Base-by-base conservation (phyloP, 2,113 vertebrate genomes). In the Pygoscelis antarcticus region DNA sequence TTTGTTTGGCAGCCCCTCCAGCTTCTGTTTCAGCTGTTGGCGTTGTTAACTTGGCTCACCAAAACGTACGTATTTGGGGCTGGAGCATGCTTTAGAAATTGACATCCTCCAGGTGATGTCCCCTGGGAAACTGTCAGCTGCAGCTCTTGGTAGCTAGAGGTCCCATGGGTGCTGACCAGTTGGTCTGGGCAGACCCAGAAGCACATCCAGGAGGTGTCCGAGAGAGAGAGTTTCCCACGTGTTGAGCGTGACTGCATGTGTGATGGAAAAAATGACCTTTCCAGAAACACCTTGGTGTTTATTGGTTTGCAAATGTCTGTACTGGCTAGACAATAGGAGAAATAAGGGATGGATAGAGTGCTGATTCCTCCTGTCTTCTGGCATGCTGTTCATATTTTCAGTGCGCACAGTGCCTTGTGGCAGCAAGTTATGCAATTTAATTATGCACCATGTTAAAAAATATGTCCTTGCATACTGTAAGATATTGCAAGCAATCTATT, bases 401-500 rank as follows among this genome's bases (percentile, higher is more conserved):
- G 62, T 93, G 89, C 87, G 66, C 66, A 21, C 15, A 2, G 49
- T 72, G 69, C 49, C 74, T 29, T 9, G 29, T 60, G 52, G 55
- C 69, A 78, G 51, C 81, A 49, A 93, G 51, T 89, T 84, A 49
- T 19, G 25, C 51, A 70, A 49, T 89, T 87, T 91, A 91, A 93
- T 95, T 83, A 70, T 74, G 57, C 34, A 47, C 55, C 30, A 5
- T 14, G n/a, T 76, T 82, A 79, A 93, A 94, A 91, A 91, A 75
- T 58, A 88, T 5, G 55, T 82, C 88, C 78, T 81, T 91, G 57
- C 62, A 32, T 64, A 7, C 55, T 52, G 66, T 60, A 85, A 70
- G 87, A 83, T 92, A 89, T 58, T 54, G 72, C 61, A 58, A 83
- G 72, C 64, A 36, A 13, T 86, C 68, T 46, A 86, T 95, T 94